These are phyloP conservation scores for Hypolimnas misippus DNA, from an alignment of 2,888 invertebrate genomes.

Conservation along the genomic window DNA sequence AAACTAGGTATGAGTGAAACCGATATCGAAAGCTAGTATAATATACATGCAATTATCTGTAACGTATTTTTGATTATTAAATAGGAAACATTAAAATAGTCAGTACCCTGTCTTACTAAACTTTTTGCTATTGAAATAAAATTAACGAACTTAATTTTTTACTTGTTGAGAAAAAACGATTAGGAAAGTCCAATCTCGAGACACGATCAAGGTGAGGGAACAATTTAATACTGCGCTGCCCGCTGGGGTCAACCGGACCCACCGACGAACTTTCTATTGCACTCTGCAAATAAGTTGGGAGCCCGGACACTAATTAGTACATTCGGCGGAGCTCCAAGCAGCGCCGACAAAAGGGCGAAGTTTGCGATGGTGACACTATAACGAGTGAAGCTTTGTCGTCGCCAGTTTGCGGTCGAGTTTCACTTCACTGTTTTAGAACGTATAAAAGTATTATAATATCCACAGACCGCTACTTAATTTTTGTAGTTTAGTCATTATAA, in stretches of 20 bases:
- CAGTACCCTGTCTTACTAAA: too few relatives aligned
- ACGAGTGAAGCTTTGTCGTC: constrained; percentile 56
- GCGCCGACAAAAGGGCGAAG: constrained; percentile 64
- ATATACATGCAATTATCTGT: too few relatives aligned
- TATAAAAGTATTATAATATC: constrained; percentile 21
- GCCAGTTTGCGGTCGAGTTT: constrained; percentile 39
- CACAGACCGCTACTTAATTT: background rate
- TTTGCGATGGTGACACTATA: constrained; percentile 67
- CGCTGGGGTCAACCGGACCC: constrained; percentile 59
- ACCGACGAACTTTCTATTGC: constrained; percentile 66
- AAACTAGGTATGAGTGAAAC: too few relatives aligned
- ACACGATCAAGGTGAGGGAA: constrained; percentile 52
- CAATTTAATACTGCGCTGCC: constrained; percentile 51
- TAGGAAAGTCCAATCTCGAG: constrained; percentile 33
- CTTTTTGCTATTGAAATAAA: background rate
- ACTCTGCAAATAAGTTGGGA: constrained; percentile 65
- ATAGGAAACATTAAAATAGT: too few relatives aligned
- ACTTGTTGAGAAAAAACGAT: background rate
- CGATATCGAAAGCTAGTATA: too few relatives aligned
- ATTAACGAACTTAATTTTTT: constrained; percentile 4
- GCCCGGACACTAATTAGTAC: constrained; percentile 73
- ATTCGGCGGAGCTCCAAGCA: constrained; percentile 58
- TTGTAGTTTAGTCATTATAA: too few relatives aligned
- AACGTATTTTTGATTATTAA: too few relatives aligned
- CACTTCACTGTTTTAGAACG: constrained; percentile 22